Percentiles rank a stretch among this genome's conserved stretches.
Evolutionary conservation across 2,888 invertebrate species (phyloP).

Genomic region (Hirtodrosophila alboralis): DNA sequence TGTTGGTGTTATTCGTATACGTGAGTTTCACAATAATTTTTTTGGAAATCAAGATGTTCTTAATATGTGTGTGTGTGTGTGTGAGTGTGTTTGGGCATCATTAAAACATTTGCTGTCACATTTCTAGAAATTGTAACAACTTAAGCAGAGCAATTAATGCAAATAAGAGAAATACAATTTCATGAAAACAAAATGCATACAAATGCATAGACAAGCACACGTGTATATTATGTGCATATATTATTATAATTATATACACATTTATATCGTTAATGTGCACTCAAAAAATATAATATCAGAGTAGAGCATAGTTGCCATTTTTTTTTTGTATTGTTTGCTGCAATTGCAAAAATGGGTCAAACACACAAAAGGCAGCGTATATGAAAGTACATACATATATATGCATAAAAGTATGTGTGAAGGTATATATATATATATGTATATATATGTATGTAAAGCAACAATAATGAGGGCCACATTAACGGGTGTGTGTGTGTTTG

Average conservation of each 20-base stretch:
- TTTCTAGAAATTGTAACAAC: conserved; percentile 5
- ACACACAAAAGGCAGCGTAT: conserved; percentile 43
- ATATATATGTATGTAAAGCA: conserved; percentile 12
- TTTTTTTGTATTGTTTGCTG: conserved; percentile 13
- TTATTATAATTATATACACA: neutral
- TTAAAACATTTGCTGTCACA: neutral
- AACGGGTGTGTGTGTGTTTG: conserved; percentile 19
- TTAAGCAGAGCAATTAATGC: conserved; percentile 8
- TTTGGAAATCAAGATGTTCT: no score
- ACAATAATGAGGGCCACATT: conserved; percentile 50
- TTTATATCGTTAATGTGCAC: conserved; percentile 18
- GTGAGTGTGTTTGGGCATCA: neutral
- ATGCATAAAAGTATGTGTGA: neutral
- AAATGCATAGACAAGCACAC: neutral
- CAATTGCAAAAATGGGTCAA: conserved; percentile 56
- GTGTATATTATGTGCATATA: neutral
- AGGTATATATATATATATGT: conserved; percentile 8
- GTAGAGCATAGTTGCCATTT: conserved; percentile 23
- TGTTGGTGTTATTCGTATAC: conserved; percentile 18
- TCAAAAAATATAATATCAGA: conserved; percentile 22
- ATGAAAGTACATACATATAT: conserved; percentile 7
- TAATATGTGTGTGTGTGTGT: conserved; percentile 1
- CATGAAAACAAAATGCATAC: conserved; percentile 16
- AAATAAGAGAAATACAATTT: conserved; percentile 11
- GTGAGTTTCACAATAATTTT: conserved; percentile 21